These are phyloP conservation scores for Danio jaintianensis DNA, from an alignment of 2,797 vertebrate species.

Conservation along the genomic window DNA sequence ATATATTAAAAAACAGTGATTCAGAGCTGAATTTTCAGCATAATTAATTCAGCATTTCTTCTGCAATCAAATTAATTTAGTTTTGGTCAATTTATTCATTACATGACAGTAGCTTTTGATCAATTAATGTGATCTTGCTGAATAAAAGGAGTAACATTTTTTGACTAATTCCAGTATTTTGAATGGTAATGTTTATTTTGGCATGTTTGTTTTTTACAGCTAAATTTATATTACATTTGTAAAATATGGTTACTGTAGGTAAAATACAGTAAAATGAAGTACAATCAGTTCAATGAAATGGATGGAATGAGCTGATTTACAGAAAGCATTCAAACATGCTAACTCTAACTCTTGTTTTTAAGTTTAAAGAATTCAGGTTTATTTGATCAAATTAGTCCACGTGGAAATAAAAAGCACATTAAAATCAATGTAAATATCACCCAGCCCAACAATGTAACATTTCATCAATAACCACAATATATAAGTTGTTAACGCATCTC, in stretches of 20 bases:
- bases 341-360: neutral
- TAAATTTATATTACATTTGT: too few relatives aligned
- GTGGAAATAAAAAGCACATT: neutral
- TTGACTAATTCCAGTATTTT: neutral
- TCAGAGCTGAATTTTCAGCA: neutral
- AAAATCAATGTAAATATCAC: neutral
- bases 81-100: too few relatives aligned
- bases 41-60: neutral
- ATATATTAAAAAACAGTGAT: neutral
- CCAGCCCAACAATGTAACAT: neutral
- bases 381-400: neutral
- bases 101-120: neutral
- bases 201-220: neutral
- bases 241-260: too few relatives aligned
- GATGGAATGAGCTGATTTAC: neutral
- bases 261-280: too few relatives aligned
- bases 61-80: neutral
- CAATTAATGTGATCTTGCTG: neutral
- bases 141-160: too few relatives aligned
- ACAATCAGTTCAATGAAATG: neutral
- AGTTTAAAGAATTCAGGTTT: neutral
- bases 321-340: neutral
- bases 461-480: neutral
- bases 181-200: neutral
- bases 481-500: neutral